Conservation (phyloP, 2,113 vertebrate genomes). For the Peromyscus leucopus region DNA sequence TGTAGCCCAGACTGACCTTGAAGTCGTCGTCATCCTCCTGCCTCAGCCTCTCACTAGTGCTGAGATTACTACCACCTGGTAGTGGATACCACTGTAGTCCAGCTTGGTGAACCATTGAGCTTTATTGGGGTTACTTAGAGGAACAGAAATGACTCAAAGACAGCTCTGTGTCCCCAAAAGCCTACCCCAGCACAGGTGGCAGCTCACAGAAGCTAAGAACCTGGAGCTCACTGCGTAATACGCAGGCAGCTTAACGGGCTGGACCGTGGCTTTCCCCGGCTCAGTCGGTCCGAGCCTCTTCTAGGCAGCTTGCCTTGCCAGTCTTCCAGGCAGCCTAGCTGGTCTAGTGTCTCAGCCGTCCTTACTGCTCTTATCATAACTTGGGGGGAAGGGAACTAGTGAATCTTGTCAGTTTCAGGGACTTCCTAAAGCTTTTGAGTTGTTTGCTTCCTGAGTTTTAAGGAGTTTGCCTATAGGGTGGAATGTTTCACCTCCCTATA, state of each 20-base stretch:
- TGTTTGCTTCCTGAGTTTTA: not conserved
- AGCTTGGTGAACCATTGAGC: not conserved
- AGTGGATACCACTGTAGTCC: too few species aligned
- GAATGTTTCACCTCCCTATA: not conserved
- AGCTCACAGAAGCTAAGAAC: not conserved
- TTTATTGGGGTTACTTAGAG: not conserved
- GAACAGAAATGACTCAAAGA: not conserved
- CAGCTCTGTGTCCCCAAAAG: not conserved
- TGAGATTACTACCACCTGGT: not conserved
- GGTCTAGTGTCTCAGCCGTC: not conserved
- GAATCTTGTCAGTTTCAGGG: not conserved
- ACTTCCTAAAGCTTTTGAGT: not conserved
- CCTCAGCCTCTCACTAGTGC: not conserved
- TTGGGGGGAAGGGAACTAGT: not conserved
- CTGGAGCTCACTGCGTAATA: not conserved
- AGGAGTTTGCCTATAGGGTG: not conserved
- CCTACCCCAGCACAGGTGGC: not conserved
- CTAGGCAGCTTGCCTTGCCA: not conserved
- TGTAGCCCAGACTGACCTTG: not conserved
- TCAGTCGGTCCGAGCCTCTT: not conserved
- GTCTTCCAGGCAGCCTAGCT: not conserved
- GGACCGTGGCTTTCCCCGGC: not conserved
- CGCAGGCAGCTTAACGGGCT: not conserved
- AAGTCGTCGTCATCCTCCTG: not conserved
- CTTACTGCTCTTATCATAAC: not conserved